Evolutionary conservation across 2,797 vertebrate species (phyloP), one percentile per base, ranked within the genome.

Genomic region (Halcyon badia): DNA sequence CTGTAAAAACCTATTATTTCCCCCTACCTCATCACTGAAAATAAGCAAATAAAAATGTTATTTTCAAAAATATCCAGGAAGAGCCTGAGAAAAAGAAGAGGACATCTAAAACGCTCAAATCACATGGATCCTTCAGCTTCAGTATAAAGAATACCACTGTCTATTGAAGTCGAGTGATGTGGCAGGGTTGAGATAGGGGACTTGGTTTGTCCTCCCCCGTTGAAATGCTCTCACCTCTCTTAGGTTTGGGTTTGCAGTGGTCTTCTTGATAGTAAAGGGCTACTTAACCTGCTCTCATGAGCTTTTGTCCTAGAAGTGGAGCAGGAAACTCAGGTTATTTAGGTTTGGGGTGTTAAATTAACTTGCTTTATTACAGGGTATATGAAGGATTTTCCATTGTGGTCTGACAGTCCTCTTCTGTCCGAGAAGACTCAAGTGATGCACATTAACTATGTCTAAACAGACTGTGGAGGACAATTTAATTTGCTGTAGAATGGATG

Each of bases 341-440:
- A 76, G 49, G 73, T 87, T 24, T 89, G 66, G 87, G 75, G 78
- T 87, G 26, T 87, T 94, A 94, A 87, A 93, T 75, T 83, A 91
- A 86, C 69, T 83, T 88, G 73, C 80, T 89, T 95, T 90, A 90
- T 94, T 89, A 61, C 33, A 69, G 66, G 69, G 33, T 62, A 73
- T 15, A 33, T 0, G 3, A 71, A 94, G n/a, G 81, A 94, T 94
- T 92, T 92, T 88, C 82, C 66, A 87, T 76, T 70, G 81, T 65
- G 81, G 78, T 75, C 81, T 90, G 73, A 92, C 76, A 93, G 42
- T 57, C 65, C 57, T 57, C 60, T 64, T 80, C 61, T 52, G 52
- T 49, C 65, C 82, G 66, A 94, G 70, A 90, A 87, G 93, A 92
- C 70, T 75, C 77, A 76, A 82, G 89, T 61, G 70, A 90, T n/a